These are phyloP conservation scores for Idaea aversata DNA, from an alignment of 2,888 invertebrate species.

Conservation along the genomic window DNA sequence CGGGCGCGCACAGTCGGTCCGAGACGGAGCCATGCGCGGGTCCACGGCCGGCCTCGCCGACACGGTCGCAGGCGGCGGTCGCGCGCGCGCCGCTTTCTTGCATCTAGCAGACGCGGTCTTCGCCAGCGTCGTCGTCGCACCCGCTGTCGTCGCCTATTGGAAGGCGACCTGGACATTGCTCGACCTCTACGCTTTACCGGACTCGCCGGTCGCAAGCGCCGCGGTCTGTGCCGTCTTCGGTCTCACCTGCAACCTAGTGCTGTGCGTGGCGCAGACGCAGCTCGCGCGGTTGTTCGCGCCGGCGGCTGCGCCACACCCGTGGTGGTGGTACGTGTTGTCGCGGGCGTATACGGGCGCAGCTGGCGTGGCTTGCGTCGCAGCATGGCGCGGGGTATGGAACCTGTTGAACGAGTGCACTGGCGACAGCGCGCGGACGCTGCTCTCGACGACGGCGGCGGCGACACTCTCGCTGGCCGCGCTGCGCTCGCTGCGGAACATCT, in stretches of 20 bases:
- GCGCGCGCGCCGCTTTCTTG: slow-evolving; percentile 75
- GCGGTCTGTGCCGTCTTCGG: slow-evolving; percentile 86
- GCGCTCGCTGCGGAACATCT: slow-evolving; percentile 87
- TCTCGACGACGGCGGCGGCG: slow-evolving; percentile 83
- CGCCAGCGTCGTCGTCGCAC: slow-evolving; percentile 87
- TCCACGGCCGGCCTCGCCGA: slow-evolving; percentile 84
- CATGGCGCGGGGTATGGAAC: slow-evolving; percentile 93
- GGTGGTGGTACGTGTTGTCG: slow-evolving; percentile 83
- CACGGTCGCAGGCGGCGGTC: slow-evolving; percentile 79
- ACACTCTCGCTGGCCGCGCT: slow-evolving; percentile 84
- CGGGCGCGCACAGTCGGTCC: slow-evolving; percentile 43
- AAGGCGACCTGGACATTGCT: slow-evolving; percentile 91
- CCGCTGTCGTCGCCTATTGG: slow-evolving; percentile 92
- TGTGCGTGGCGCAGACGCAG: slow-evolving; percentile 84
- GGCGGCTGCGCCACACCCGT: slow-evolving; percentile 81
- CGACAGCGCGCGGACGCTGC: slow-evolving; percentile 78
- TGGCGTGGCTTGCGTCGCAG: slow-evolving; percentile 90
- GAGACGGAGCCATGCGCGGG: slow-evolving; percentile 80
- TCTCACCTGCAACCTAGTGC: slow-evolving; percentile 83
- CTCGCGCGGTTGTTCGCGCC: slow-evolving; percentile 80
- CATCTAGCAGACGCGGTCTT: slow-evolving; percentile 86
- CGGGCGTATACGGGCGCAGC: slow-evolving; percentile 87
- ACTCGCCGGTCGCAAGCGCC: slow-evolving; percentile 81
- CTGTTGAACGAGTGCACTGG: slow-evolving; percentile 87
- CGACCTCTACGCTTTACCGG: slow-evolving; percentile 85